A percentile compares a stretch with the other conserved stretches of the same genome.
Conservation (phyloP, 2,888 invertebrate species). For the Drosophila kuntzei region DNA sequence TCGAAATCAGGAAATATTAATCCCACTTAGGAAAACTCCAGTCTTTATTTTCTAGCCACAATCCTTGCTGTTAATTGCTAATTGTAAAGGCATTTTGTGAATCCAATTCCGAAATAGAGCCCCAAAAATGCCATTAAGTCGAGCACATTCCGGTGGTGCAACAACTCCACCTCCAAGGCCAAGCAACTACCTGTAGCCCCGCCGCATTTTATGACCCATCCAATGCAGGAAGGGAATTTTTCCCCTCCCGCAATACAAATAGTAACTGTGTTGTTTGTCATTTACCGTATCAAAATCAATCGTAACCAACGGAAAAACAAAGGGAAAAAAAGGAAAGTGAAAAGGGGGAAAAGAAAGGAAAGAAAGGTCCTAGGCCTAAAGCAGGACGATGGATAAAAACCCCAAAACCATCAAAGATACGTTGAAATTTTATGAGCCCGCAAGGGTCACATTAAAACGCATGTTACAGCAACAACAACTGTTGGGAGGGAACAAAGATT, state of each 20-base stretch:
- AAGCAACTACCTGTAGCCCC: slow-evolving; percentile 50
- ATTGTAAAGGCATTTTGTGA: slow-evolving; percentile 44
- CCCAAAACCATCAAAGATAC: slow-evolving; percentile 62
- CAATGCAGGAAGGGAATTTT: slow-evolving; percentile 10
- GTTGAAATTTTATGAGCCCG: slow-evolving; percentile 75
- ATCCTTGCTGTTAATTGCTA: slow-evolving; percentile 39
- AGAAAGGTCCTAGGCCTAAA: slow-evolving; percentile 2
- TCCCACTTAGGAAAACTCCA: background rate
- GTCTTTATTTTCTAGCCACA: background rate
- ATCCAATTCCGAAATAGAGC: slow-evolving; percentile 28
- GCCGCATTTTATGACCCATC: slow-evolving; percentile 46
- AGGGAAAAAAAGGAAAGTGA: background rate
- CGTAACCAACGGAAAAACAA: slow-evolving; percentile 51
- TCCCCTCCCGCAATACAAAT: background rate
- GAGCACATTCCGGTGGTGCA: slow-evolving; percentile 24
- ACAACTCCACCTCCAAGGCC: slow-evolving; percentile 1
- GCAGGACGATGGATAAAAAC: slow-evolving; percentile 18
- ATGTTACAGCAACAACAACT: slow-evolving; percentile 63
- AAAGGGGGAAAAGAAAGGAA: background rate
- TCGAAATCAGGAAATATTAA: background rate
- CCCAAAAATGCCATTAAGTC: slow-evolving; percentile 24
- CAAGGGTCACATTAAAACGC: slow-evolving; percentile 82
- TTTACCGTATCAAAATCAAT: slow-evolving; percentile 71
- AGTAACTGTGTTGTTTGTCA: slow-evolving; percentile 48
- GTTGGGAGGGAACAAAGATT: background rate